phyloP scores from a whole-genome alignment of 2,797 vertebrate species.

The Glyptemys insculpta region DNA sequence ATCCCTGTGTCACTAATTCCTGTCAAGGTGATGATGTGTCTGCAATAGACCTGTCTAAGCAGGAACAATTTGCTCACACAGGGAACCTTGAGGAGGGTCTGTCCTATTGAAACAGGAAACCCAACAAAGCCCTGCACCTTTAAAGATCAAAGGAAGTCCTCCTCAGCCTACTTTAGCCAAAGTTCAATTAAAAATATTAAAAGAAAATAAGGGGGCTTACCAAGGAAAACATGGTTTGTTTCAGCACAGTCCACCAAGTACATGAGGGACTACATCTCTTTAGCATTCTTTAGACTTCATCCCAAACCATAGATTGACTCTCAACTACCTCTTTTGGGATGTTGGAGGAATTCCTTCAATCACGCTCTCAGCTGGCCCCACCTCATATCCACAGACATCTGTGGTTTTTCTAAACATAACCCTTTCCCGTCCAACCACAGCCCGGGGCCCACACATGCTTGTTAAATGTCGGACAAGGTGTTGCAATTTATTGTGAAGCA shows the following conservation, averaged over 20 bases:
- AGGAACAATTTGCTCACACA: not conserved
- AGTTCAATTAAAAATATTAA: not conserved
- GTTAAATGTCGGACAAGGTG: not conserved
- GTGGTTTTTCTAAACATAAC: not conserved
- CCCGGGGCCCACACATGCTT: not conserved
- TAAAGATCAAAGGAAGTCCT: not conserved
- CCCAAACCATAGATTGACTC: not conserved
- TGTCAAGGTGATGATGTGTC: not conserved
- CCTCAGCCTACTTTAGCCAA: rapidly evolving
- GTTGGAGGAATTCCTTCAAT: not conserved
- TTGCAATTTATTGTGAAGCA: not conserved
- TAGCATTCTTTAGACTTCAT: not conserved
- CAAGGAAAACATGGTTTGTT: not conserved
- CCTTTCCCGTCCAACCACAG: not conserved
- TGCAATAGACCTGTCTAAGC: not conserved
- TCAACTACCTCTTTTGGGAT: not conserved
- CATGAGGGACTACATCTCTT: rapidly evolving
- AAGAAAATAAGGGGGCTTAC: not conserved
- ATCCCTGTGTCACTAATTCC: not conserved
- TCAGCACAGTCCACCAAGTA: not conserved
- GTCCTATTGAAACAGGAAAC: not conserved
- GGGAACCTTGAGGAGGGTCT: not conserved
- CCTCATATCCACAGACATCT: not conserved
- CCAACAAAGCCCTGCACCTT: not conserved
- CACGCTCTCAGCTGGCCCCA: not conserved